These are phyloP conservation scores for Mellilla xanthometata DNA, from an alignment of 2,888 invertebrate species.

Conservation along the genomic window DNA sequence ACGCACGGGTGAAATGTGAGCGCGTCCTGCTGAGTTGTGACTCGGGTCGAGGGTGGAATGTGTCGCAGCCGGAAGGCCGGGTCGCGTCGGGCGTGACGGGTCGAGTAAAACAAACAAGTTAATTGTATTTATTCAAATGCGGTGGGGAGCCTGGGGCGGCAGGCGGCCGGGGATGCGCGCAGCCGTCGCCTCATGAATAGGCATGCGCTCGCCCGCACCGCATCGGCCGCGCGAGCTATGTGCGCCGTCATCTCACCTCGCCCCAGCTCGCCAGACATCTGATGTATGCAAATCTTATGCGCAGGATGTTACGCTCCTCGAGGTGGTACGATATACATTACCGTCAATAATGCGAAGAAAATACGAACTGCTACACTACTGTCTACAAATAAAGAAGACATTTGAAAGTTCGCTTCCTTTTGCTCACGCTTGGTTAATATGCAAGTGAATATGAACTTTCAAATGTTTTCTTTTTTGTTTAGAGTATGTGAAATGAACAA, in stretches of 20 bases:
- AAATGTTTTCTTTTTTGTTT: no score
- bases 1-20: conserved; percentile 22
- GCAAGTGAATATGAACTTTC: no score
- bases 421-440: no score
- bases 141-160: conserved; percentile 44
- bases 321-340: not conserved
- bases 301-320: conserved; percentile 13
- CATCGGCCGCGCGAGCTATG: conserved; percentile 61
- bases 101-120: conserved; percentile 80
- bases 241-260: conserved; percentile 61
- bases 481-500: no score
- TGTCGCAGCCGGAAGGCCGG: conserved; percentile 54
- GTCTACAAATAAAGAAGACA: no score
- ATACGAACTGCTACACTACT: no score
- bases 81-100: conserved; percentile 57
- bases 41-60: conserved; percentile 47
- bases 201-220: conserved; percentile 48
- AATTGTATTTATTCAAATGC: conserved; percentile 82
- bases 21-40: conserved; percentile 11
- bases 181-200: conserved; percentile 76
- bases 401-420: no score
- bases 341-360: not conserved
- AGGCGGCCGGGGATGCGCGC: conserved; percentile 46
- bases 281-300: conserved; percentile 37
- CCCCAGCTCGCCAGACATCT: conserved; percentile 29